Conservation (phyloP, 2,888 invertebrate species). For the Drosophila colorata region DNA sequence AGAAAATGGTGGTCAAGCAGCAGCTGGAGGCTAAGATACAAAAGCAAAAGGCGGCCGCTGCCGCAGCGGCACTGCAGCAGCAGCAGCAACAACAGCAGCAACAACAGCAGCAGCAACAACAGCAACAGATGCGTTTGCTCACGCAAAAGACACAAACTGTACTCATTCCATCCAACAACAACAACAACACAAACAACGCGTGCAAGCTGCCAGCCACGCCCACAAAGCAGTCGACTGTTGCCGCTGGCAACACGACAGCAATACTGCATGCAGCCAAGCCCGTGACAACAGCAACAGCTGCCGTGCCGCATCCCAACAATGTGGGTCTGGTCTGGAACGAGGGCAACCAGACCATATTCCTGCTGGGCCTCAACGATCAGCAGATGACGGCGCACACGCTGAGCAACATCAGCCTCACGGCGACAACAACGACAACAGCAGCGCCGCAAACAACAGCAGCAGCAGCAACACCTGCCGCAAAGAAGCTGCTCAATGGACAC, state of each 20-base stretch:
- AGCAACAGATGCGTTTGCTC: constrained; percentile 74
- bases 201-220: constrained; percentile 62
- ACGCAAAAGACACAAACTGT: constrained; percentile 86
- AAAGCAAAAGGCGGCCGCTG: constrained; percentile 85
- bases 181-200: constrained; percentile 45
- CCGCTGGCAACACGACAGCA: constrained; percentile 35
- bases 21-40: constrained; percentile 90
- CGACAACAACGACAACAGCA: constrained; percentile 60
- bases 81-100: constrained; percentile 74
- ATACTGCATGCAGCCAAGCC: constrained; percentile 64
- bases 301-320: constrained; percentile 84
- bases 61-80: constrained; percentile 82
- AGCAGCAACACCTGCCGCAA: constrained; percentile 69
- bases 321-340: constrained; percentile 89
- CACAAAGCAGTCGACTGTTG: constrained; percentile 46
- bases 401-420: constrained; percentile 81
- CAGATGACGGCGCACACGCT: constrained; percentile 83
- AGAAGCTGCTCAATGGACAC: constrained; percentile 86
- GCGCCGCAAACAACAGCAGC: constrained; percentile 29
- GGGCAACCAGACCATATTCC: constrained; percentile 86
- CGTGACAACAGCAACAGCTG: constrained; percentile 36
- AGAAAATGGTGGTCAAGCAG: constrained; percentile 87
- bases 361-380: constrained; percentile 86
- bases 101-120: constrained; percentile 71
- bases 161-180: constrained; percentile 85